phyloP scores from a whole-genome alignment of 2,797 vertebrate species.

The Podarcis lilfordi region DNA sequence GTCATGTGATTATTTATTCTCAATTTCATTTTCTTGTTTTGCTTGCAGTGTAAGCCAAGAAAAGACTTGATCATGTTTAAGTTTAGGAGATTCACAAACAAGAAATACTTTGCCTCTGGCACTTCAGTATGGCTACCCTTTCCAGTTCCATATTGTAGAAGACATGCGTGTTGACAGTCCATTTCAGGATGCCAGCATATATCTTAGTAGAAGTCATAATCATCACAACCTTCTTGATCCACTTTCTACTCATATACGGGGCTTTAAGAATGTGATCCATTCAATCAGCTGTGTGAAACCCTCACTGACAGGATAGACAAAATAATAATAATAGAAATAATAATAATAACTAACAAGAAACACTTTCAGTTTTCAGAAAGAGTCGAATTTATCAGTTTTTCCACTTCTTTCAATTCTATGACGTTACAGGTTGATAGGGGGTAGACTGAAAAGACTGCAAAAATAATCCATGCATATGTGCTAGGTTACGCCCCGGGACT shows the following conservation, averaged over 20 bases:
- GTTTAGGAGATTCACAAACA: constrained; percentile 1
- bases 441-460: neutral
- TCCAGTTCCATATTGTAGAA: neutral
- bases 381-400: neutral
- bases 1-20: neutral
- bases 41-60: constrained; percentile 18
- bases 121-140: neutral
- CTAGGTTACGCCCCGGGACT: neutral
- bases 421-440: constrained; percentile 29
- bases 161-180: neutral
- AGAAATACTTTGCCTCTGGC: neutral
- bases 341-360: neutral
- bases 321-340: neutral
- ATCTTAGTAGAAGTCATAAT: neutral
- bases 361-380: neutral
- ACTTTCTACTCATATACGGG: neutral
- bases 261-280: neutral
- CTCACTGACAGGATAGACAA: neutral
- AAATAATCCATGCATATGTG: constrained; percentile 13
- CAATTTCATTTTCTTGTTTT: constrained; percentile 9
- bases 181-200: neutral
- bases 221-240: neutral
- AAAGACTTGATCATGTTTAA: neutral
- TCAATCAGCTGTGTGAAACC: neutral
- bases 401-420: neutral